A percentile compares a stretch with the other conserved stretches of the same genome.
phyloP scores from a whole-genome alignment of 2,113 vertebrate species.

The Cathartes aura region DNA sequence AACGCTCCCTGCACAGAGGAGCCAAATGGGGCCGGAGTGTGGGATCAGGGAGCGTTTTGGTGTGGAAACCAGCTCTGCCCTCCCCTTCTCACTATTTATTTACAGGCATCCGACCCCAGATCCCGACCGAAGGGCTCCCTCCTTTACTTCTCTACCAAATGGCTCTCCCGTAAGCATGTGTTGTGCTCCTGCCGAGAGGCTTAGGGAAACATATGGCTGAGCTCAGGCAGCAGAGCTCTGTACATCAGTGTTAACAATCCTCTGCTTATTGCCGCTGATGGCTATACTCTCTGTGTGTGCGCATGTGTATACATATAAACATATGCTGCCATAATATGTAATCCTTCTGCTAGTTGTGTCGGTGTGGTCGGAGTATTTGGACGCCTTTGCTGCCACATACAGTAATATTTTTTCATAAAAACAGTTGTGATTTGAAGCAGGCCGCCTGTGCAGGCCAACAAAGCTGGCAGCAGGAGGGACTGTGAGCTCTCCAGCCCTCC shows the following conservation, averaged over 20 bases:
- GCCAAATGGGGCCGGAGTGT: not conserved
- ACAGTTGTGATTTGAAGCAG: not conserved
- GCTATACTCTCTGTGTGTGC: rapidly evolving
- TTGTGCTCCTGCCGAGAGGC: not conserved
- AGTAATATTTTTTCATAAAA: not conserved
- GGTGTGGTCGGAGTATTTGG: not conserved
- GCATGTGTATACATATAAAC: rapidly evolving
- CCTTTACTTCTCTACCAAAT: not conserved
- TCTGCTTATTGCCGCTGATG: not conserved
- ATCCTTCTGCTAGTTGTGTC: not conserved
- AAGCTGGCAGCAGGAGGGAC: not conserved
- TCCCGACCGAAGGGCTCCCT: not conserved
- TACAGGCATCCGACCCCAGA: not conserved
- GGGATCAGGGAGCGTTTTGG: not conserved
- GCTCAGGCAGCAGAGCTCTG: not conserved
- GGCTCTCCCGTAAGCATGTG: rapidly evolving
- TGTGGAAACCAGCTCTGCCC: not conserved
- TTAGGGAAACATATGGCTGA: not conserved
- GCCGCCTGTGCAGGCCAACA: not conserved
- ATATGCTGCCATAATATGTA: rapidly evolving
- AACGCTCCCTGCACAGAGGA: rapidly evolving
- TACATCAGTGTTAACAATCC: not conserved
- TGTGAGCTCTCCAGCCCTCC: no score
- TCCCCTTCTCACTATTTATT: not conserved
- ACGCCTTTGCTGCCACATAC: not conserved